Evolutionary conservation across 2,113 vertebrate species (phyloP).

Genomic region (Aramus guarauna): DNA sequence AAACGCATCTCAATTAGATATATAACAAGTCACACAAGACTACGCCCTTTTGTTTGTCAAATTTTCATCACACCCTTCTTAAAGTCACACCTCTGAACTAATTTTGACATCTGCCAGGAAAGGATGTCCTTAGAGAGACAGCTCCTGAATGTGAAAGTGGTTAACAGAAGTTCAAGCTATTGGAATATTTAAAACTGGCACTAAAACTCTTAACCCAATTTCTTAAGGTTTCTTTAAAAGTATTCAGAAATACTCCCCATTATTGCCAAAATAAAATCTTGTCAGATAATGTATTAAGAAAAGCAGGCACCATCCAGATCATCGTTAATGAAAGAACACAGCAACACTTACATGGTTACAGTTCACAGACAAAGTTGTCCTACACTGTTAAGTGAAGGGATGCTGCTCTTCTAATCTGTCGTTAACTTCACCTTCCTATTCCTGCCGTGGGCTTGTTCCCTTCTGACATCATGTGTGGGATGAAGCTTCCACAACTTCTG

Average conservation of each 20-base stretch:
- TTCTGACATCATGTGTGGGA: background rate
- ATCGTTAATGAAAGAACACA: background rate
- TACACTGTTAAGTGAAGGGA: too few species aligned
- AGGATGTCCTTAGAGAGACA: background rate
- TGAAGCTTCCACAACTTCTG: background rate
- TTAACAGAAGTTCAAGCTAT: background rate
- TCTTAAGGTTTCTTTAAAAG: background rate
- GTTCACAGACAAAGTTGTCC: background rate
- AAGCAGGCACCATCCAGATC: background rate
- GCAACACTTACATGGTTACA: background rate
- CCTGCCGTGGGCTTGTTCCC: background rate
- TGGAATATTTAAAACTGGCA: background rate
- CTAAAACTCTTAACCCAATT: background rate
- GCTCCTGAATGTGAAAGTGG: background rate
- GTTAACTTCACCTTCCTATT: background rate
- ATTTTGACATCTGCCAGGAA: background rate
- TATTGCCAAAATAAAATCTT: background rate
- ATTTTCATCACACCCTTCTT: background rate
- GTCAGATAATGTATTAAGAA: background rate
- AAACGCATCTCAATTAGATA: background rate
- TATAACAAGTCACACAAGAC: background rate
- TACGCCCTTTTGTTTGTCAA: background rate
- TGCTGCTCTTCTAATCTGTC: background rate
- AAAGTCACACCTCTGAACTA: background rate
- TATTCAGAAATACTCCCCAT: background rate